phyloP scores from a whole-genome alignment of 2,888 invertebrate genomes.

The Protodeltote pygarga region DNA sequence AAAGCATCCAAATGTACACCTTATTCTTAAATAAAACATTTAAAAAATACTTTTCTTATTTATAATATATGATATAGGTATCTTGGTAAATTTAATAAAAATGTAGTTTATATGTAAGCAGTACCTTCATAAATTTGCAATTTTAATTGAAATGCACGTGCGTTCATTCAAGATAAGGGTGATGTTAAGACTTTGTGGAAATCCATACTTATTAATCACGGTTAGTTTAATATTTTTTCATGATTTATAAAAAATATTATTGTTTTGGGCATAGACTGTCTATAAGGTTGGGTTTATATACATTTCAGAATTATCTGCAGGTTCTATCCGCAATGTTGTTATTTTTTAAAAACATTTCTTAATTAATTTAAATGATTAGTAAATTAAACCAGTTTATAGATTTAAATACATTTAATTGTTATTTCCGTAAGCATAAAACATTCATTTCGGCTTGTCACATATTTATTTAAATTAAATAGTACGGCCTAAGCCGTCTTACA shows the following conservation, averaged over 20 bases:
- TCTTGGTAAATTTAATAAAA: not conserved
- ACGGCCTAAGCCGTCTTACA: no score
- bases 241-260: not conserved
- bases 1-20: not conserved
- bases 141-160: conserved; percentile 61
- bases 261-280: no score
- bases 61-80: not conserved
- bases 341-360: no score
- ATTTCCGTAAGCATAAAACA: no score
- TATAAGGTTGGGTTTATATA: no score
- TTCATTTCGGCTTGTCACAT: no score
- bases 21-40: not conserved
- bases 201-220: conserved; percentile 49
- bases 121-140: conserved; percentile 41
- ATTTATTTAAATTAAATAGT: no score
- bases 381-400: no score
- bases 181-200: conserved; percentile 60
- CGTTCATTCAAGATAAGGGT: conserved; percentile 63
- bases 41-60: not conserved
- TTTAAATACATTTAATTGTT: no score
- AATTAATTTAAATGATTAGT: no score
- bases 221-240: conserved; percentile 54
- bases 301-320: no score
- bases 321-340: no score
- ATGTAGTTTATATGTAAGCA: conserved; percentile 32